Evolutionary conservation across 1,140 invertebrate species (phyloP).

Genomic region (Pseudobourletiella spinata): DNA sequence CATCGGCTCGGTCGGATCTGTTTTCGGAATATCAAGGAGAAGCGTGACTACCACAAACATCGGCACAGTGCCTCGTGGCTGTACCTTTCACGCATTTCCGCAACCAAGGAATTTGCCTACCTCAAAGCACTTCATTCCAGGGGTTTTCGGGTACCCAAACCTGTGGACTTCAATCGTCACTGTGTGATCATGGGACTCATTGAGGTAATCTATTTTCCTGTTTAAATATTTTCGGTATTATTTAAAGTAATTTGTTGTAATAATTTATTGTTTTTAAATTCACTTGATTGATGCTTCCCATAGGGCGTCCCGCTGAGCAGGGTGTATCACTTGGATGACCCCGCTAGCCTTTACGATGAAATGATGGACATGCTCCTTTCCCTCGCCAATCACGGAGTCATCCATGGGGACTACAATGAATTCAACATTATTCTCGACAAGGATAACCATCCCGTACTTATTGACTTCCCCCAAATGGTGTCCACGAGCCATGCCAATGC

Average conservation of each 20-base stretch:
- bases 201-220: constrained; percentile 39
- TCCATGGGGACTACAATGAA: constrained; percentile 99
- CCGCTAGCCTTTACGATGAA: constrained; percentile 78
- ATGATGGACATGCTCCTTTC: constrained; percentile 90
- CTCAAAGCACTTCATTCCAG: constrained; percentile 88
- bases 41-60: constrained; percentile 92
- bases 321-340: constrained; percentile 65
- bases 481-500: constrained; percentile 88
- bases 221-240: background rate
- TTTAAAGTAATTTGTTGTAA: background rate
- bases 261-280: no score
- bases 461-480: constrained; percentile 99
- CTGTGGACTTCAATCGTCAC: constrained; percentile 91
- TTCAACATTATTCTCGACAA: constrained; percentile 90
- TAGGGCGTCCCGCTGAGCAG: constrained; percentile 68
- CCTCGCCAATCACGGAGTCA: constrained; percentile 87
- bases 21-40: constrained; percentile 92
- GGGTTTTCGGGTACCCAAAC: constrained; percentile 89
- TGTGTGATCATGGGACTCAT: constrained; percentile 95
- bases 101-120: constrained; percentile 96
- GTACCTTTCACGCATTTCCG: constrained; percentile 93
- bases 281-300: no score
- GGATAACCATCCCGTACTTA: constrained; percentile 72
- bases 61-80: constrained; percentile 87
- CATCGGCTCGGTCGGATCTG: constrained; percentile 89